phyloP scores from a whole-genome alignment of 2,113 vertebrate species.

The Glaucomys volans region DNA sequence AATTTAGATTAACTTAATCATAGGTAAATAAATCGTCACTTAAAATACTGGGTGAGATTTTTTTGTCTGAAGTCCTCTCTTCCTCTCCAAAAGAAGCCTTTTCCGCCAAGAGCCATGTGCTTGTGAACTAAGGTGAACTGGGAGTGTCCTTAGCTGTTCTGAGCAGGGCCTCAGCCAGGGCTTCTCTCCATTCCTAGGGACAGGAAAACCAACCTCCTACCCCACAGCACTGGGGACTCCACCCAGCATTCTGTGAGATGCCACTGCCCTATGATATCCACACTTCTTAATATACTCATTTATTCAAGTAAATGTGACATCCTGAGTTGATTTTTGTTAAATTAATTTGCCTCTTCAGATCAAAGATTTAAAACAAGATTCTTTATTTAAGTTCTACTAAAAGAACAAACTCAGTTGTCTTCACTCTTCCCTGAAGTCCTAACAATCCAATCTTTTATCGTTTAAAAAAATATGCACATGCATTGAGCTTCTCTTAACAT shows the following conservation, averaged over 20 bases:
- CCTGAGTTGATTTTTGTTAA: neutral
- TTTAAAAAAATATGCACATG: slow-evolving; percentile 50
- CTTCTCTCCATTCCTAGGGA: neutral
- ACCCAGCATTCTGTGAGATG: neutral
- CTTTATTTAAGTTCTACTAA: slow-evolving; percentile 80
- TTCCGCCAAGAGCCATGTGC: neutral
- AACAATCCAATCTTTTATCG: slow-evolving; percentile 69
- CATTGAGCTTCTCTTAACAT: slow-evolving; percentile 61
- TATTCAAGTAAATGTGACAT: slow-evolving; percentile 71
- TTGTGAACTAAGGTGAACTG: neutral
- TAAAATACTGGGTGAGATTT: neutral
- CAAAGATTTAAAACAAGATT: slow-evolving; percentile 73
- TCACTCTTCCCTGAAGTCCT: slow-evolving; percentile 61
- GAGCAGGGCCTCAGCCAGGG: neutral
- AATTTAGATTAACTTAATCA: no score
- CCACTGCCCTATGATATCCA: neutral
- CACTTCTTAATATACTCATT: slow-evolving; percentile 55
- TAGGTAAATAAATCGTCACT: neutral
- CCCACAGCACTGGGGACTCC: neutral
- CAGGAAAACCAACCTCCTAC: neutral
- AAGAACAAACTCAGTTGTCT: slow-evolving; percentile 80
- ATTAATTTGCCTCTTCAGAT: slow-evolving; percentile 63
- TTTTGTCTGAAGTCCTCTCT: neutral
- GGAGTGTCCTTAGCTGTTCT: neutral
- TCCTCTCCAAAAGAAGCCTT: neutral